These are phyloP conservation scores for Lepus americanus DNA, from an alignment of 2,113 vertebrate genomes.

Conservation along the genomic window DNA sequence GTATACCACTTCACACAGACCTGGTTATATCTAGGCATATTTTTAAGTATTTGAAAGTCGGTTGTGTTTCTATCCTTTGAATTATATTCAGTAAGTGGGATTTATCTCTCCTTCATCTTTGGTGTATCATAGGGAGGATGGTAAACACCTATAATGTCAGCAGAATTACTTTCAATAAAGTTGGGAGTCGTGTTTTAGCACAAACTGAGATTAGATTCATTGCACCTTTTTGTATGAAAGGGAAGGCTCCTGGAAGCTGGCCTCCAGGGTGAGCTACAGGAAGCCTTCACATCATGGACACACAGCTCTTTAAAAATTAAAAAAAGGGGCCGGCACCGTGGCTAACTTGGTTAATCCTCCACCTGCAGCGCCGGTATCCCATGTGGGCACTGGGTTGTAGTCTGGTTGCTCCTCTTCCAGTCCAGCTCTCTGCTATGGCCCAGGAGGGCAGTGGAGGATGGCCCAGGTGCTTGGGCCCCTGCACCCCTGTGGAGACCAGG, in stretches of 20 bases:
- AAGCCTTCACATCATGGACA: background rate
- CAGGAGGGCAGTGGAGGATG: no score
- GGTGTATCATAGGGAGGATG: background rate
- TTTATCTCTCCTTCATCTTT: conserved; percentile 9
- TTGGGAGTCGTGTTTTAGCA: background rate
- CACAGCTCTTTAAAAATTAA: background rate
- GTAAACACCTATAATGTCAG: background rate
- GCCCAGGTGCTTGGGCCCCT: no score
- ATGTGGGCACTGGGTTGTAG: no score
- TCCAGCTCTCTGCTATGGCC: no score
- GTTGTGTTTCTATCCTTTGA: background rate
- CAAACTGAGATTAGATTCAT: background rate
- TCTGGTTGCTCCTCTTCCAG: no score
- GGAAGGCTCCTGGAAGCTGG: background rate
- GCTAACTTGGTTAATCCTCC: no score
- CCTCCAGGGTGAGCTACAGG: background rate
- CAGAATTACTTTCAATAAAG: background rate
- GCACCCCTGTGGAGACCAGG: no score
- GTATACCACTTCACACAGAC: background rate
- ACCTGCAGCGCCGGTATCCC: no score
- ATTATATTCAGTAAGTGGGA: background rate
- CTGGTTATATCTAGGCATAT: background rate
- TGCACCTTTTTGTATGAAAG: background rate
- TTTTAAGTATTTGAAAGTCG: conserved; percentile 13
- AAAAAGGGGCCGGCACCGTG: no score